Evolutionary conservation across 2,797 vertebrate species (phyloP), one percentile per base, ranked within the genome.

Genomic region (Nasua narica): DNA sequence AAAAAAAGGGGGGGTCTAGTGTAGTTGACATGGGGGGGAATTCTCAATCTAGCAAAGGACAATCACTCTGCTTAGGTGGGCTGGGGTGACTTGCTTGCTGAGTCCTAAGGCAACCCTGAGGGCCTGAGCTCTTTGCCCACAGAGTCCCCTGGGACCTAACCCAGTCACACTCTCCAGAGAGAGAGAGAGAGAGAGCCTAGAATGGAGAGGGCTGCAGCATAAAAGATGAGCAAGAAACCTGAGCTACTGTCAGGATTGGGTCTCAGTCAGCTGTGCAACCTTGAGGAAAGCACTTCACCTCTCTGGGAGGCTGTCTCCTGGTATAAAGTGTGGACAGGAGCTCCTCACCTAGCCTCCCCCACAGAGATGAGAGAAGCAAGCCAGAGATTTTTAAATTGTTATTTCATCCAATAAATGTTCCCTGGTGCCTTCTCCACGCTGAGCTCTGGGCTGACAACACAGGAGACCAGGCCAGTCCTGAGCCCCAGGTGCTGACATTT

Each of bases 261-360:
- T 77, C 35, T 56, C 69, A 81, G 43, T 23, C n/a, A 84, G 74
- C 87, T 97, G 54, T 69, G 83, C 90, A 83, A 94, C 90, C 95
- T 94, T 91, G 60, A 65, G 54, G 67, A 54, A 96, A 86, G 77
- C 70, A 90, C 54, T 95, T 90, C 77, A 78, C 76, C 79, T 93
- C 96, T 86, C 91, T 72, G 46, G 32, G 50, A 2, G 0, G 23
- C 35, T 27, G 15, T 60, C 58, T 95, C 52, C 50, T 83, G 77
- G 54, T 54, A 8, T 74, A 9, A 46, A 69, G 81, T 52, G 6
- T 11, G 86, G 81, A 76, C 10, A 23, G 21, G 37, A 58, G 77
- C 67, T 88, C 78, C 77, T 90, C 72, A 78, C n/a, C 16, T 27
- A 21, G 46, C n/a, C 56, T 50, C 32, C 62, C 85, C 95, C 85